Percentiles rank a stretch among this genome's conserved stretches.
Conservation (phyloP, 1,140 invertebrate species). For the Drosophila pandora region DNA sequence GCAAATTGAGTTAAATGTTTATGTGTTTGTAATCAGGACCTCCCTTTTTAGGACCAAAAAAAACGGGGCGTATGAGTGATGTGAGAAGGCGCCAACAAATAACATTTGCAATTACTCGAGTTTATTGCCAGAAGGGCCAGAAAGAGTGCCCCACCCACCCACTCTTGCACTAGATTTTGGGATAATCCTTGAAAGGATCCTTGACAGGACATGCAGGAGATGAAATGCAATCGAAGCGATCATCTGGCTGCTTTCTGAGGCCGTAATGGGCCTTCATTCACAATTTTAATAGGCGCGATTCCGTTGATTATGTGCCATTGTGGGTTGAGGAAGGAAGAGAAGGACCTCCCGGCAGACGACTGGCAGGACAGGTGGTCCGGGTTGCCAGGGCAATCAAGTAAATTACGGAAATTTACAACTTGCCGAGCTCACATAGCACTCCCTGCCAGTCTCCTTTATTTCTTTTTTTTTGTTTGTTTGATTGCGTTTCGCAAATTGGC, state of each 20-base stretch:
- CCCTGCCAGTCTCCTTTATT: constrained; percentile 9
- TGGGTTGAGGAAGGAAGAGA: constrained; percentile 7
- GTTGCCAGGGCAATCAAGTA: constrained; percentile 62
- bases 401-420: constrained; percentile 70
- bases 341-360: neutral
- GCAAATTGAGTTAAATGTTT: constrained; percentile 71
- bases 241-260: neutral
- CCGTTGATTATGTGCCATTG: constrained; percentile 64
- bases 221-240: neutral
- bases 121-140: constrained; percentile 30
- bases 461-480: constrained; percentile 63
- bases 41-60: neutral
- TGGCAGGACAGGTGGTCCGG: constrained; percentile 50
- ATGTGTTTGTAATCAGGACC: constrained; percentile 59
- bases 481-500: constrained; percentile 63
- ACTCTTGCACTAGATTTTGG: too few species aligned
- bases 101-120: constrained; percentile 48
- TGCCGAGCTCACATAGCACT: constrained; percentile 34
- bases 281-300: constrained; percentile 59
- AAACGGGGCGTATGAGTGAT: constrained; percentile 3
- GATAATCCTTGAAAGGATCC: neutral
- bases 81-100: constrained; percentile 3
- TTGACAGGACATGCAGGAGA: too few species aligned
- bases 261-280: constrained; percentile 22
- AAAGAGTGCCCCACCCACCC: too few species aligned